A percentile compares a stretch with the other conserved stretches of the same genome.
phyloP scores from a whole-genome alignment of 1,140 invertebrate genomes.

The Apis cerana region DNA sequence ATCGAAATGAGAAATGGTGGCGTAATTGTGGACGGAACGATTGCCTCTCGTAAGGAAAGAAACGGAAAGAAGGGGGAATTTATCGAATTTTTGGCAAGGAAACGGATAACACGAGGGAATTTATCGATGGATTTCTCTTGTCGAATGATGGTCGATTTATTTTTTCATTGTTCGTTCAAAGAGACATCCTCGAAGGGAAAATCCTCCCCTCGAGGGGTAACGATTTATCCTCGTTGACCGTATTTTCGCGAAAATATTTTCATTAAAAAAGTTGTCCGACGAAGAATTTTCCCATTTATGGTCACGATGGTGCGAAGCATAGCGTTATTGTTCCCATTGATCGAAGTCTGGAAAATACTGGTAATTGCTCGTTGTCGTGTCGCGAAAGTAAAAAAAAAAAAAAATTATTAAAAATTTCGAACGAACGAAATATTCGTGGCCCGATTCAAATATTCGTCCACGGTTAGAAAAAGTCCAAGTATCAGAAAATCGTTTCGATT shows the following conservation, averaged over 20 bases:
- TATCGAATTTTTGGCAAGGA: too few species aligned
- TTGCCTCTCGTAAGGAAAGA: neutral
- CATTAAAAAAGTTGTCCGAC: conserved; percentile 22
- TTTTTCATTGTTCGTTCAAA: neutral
- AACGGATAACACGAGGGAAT: too few species aligned
- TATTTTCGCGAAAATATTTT: conserved; percentile 1
- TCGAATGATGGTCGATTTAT: too few species aligned
- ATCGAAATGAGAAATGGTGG: neutral
- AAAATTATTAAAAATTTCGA: neutral
- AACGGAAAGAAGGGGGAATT: neutral
- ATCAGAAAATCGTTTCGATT: neutral
- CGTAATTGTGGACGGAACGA: too few species aligned
- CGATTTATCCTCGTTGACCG: too few species aligned
- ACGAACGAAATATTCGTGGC: too few species aligned
- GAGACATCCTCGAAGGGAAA: neutral
- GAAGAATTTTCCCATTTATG: conserved; percentile 1
- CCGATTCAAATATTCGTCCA: too few species aligned
- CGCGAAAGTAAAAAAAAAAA: neutral
- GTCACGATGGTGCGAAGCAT: neutral
- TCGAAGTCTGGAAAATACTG: conserved; percentile 3
- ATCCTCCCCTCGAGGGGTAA: neutral
- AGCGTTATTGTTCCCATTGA: conserved; percentile 3
- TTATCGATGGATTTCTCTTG: too few species aligned
- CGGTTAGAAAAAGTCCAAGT: too few species aligned
- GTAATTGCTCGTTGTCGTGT: conserved; percentile 26